Percentiles rank a stretch among this genome's conserved stretches.
Evolutionary conservation across 2,113 vertebrate genomes (phyloP).

Genomic region (Cranoglanis bouderius): DNA sequence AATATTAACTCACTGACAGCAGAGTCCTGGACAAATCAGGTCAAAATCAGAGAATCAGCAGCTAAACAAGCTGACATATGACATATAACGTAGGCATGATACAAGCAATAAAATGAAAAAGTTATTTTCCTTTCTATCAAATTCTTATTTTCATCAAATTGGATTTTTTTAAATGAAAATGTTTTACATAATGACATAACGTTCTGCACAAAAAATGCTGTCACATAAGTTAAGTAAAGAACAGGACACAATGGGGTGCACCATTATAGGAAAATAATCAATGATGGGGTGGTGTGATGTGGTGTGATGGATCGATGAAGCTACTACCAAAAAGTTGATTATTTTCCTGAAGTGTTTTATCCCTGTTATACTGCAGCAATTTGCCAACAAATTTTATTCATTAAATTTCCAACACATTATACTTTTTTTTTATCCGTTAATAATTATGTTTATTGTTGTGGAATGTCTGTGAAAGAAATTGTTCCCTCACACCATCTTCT

Average conservation of each 20-base stretch:
- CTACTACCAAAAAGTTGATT: neutral
- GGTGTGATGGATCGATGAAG: neutral
- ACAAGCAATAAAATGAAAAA: neutral
- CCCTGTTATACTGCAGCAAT: neutral
- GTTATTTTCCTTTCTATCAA: neutral
- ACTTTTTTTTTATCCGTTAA: neutral
- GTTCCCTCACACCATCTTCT: no score
- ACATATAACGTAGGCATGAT: neutral
- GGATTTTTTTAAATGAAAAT: neutral
- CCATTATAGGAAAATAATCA: neutral
- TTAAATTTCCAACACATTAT: neutral
- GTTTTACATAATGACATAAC: neutral
- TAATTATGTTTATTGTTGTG: neutral
- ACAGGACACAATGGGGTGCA: neutral
- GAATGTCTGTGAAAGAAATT: no score
- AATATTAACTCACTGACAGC: conserved; percentile 6
- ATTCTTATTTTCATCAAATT: neutral
- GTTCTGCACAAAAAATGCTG: no score
- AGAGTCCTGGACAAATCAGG: neutral
- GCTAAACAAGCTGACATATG: neutral
- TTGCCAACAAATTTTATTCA: neutral
- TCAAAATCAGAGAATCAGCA: neutral
- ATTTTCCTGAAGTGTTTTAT: neutral
- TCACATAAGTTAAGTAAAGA: neutral
- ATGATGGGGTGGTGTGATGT: neutral